A percentile compares a stretch with the other conserved stretches of the same genome.
phyloP scores from a whole-genome alignment of 2,888 invertebrate genomes.

The Nomada fucata region DNA sequence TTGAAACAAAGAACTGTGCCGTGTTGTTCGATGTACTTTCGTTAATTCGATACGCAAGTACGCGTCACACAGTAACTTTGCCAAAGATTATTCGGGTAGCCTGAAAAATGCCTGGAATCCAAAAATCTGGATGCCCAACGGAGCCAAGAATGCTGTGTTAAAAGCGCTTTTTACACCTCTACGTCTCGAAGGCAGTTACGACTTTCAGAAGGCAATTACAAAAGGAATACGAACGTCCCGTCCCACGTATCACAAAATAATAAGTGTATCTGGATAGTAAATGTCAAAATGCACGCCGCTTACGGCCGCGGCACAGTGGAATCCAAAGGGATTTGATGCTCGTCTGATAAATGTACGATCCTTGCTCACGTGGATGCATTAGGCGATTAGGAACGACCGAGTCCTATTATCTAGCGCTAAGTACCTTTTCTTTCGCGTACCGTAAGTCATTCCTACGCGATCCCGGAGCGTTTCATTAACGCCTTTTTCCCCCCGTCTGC shows the following conservation, averaged over 20 bases:
- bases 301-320: neutral
- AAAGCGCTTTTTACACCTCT: neutral
- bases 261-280: neutral
- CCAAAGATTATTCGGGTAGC: too few relatives aligned
- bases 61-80: too few relatives aligned
- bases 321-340: conserved; percentile 71
- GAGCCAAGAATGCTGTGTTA: neutral
- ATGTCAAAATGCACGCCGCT: neutral
- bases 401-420: conserved; percentile 39
- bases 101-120: too few relatives aligned
- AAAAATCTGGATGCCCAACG: too few relatives aligned
- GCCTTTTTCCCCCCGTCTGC: neutral
- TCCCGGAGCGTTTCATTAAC: conserved; percentile 27
- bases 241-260: neutral
- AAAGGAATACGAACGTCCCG: neutral
- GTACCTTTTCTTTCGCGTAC: neutral
- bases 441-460: neutral
- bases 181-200: neutral
- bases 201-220: neutral
- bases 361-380: conserved; percentile 71
- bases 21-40: too few relatives aligned
- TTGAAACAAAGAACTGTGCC: too few relatives aligned
- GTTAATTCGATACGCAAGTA: too few relatives aligned
- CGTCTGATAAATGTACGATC: conserved; percentile 78
- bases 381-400: conserved; percentile 55